Evolutionary conservation across 2,888 invertebrate species (phyloP).

Genomic region (Diaprepes abbreviatus): DNA sequence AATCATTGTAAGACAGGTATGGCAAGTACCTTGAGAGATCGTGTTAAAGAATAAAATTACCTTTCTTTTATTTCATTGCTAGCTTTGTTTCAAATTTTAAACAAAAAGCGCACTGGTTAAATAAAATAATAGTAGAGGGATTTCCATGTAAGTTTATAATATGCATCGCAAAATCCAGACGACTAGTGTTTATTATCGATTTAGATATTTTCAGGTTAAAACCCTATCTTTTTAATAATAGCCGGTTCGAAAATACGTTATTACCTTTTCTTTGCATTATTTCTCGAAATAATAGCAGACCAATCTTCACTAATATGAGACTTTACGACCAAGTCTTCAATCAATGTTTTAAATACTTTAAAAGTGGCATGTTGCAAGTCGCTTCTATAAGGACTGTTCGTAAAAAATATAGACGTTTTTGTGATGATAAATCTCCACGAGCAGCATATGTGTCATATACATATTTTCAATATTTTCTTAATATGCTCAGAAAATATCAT

Average conservation of each 20-base stretch:
- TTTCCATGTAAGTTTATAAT: background rate
- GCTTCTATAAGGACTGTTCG: background rate
- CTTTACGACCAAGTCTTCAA: conserved; percentile 6
- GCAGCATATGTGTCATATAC: too few species aligned
- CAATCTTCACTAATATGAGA: conserved; percentile 13
- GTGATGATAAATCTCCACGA: too few species aligned
- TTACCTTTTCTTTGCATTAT: conserved; percentile 20
- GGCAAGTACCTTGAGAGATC: too few species aligned
- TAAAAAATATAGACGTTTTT: too few species aligned
- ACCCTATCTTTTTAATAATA: conserved; percentile 12
- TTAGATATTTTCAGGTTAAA: conserved; percentile 6
- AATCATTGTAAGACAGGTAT: too few species aligned
- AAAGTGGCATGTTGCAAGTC: background rate
- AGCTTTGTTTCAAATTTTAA: too few species aligned
- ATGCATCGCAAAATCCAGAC: background rate
- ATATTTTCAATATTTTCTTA: too few species aligned
- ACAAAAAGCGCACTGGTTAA: too few species aligned
- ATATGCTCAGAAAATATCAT: too few species aligned
- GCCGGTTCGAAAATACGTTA: background rate
- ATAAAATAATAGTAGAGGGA: background rate
- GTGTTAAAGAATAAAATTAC: too few species aligned
- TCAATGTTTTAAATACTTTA: conserved; percentile 18
- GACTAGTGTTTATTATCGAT: background rate
- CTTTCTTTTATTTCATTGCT: too few species aligned
- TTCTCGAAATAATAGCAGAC: conserved; percentile 12